These are phyloP conservation scores for Stichodactyla helianthus DNA, from an alignment of 64 coral and sea anemone species.

Conservation along the genomic window DNA sequence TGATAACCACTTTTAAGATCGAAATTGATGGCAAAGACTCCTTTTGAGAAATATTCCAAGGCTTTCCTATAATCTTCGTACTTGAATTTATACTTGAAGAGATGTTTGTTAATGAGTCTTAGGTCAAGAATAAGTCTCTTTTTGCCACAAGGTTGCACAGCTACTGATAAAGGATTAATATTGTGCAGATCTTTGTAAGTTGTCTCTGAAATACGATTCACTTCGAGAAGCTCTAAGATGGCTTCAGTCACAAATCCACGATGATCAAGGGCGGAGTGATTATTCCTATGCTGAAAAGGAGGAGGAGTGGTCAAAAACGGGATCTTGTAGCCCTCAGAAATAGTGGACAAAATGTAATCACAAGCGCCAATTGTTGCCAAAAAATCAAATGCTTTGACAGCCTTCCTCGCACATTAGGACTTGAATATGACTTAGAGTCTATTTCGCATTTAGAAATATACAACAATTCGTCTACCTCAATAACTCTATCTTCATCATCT, in stretches of 20 bases:
- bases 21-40: slow-evolving; percentile 35
- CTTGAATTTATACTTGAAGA: slow-evolving; percentile 28
- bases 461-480: too few species aligned
- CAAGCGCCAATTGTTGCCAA: neutral
- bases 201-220: too few species aligned
- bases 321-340: slow-evolving; percentile 19
- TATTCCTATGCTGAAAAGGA: neutral
- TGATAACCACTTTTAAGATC: slow-evolving; percentile 25
- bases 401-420: too few species aligned
- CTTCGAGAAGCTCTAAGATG: too few species aligned
- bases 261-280: too few species aligned
- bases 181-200: too few species aligned
- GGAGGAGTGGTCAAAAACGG: slow-evolving; percentile 8
- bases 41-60: slow-evolving; percentile 35
- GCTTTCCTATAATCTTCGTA: slow-evolving; percentile 47
- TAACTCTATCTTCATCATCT: too few species aligned
- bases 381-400: too few species aligned
- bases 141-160: slow-evolving; percentile 9
- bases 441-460: too few species aligned
- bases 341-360: slow-evolving; percentile 18
- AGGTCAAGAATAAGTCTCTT: slow-evolving; percentile 35
- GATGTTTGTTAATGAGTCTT: slow-evolving; percentile 11
- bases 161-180: neutral
- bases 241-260: too few species aligned
- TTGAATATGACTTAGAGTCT: too few species aligned